These are phyloP conservation scores for Chamaetylas fuelleborni DNA, from an alignment of 2,113 vertebrate genomes.

Conservation along the genomic window DNA sequence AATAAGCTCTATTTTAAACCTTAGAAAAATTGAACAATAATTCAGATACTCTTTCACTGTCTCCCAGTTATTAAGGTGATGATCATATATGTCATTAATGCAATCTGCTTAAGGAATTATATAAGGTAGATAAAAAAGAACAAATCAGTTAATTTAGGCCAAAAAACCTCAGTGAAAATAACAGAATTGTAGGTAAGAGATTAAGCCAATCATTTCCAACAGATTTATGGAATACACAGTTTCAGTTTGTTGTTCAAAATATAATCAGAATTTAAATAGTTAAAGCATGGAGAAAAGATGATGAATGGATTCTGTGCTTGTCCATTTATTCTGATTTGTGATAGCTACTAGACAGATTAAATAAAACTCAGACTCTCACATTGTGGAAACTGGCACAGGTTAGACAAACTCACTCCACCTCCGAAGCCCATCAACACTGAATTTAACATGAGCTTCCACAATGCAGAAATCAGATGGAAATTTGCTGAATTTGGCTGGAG, in stretches of 20 bases:
- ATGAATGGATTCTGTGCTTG: background rate
- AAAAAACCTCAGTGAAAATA: background rate
- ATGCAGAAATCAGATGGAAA: slow-evolving; percentile 5
- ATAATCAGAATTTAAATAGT: background rate
- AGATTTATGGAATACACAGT: background rate
- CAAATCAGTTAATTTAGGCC: background rate
- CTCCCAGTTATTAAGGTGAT: background rate
- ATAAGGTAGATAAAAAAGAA: background rate
- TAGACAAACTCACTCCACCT: background rate
- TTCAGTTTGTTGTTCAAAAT: background rate
- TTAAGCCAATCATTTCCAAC: background rate
- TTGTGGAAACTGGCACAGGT: background rate
- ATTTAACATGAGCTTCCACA: background rate
- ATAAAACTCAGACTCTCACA: background rate
- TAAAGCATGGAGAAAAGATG: background rate
- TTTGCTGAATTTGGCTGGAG: background rate
- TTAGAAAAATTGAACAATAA: background rate
- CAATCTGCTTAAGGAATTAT: background rate
- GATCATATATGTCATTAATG: background rate
- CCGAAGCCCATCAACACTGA: background rate
- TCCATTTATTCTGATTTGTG: background rate
- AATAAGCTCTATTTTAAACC: background rate
- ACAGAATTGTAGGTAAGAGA: background rate
- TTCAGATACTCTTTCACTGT: background rate
- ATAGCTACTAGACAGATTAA: background rate